A percentile compares a stretch with the other conserved stretches of the same genome.
These are phyloP conservation scores for Sarcophaga subvicina DNA, from an alignment of 2,888 invertebrate species.

Conservation along the genomic window DNA sequence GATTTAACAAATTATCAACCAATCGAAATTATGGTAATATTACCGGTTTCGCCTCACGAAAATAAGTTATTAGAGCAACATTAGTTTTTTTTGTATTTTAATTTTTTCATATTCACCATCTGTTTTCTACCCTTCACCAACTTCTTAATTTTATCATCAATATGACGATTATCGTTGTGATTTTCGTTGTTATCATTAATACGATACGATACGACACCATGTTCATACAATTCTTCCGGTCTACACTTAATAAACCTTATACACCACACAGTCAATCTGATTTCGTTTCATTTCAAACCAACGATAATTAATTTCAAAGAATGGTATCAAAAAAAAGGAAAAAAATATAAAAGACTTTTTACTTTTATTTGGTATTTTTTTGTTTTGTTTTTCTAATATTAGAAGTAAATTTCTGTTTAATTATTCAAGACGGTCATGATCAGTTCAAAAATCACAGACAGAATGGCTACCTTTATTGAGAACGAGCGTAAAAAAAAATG, in stretches of 20 bases:
- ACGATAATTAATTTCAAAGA: neutral
- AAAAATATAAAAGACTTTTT: neutral
- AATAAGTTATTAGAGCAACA: neutral
- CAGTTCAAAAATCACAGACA: conserved; percentile 23
- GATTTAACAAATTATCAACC: conserved; percentile 34
- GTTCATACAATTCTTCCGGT: conserved; percentile 37
- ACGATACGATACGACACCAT: neutral
- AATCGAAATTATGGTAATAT: conserved; percentile 30
- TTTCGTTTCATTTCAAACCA: neutral
- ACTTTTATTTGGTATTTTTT: too few relatives aligned
- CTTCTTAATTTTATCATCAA: neutral
- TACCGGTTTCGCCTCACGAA: conserved; percentile 15
- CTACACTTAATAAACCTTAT: neutral
- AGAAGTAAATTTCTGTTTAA: neutral
- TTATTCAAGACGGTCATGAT: conserved; percentile 10
- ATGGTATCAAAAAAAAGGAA: neutral
- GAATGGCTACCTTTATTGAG: conserved; percentile 20
- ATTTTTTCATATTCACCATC: neutral
- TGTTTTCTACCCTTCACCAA: neutral
- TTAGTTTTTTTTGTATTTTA: neutral
- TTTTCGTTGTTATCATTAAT: neutral
- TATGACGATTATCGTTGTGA: neutral
- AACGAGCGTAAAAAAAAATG: neutral
- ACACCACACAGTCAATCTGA: neutral
- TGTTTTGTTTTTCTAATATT: too few relatives aligned